Evolutionary conservation across 1,140 invertebrate species (phyloP).

Genomic region (Sogatella furcifera): DNA sequence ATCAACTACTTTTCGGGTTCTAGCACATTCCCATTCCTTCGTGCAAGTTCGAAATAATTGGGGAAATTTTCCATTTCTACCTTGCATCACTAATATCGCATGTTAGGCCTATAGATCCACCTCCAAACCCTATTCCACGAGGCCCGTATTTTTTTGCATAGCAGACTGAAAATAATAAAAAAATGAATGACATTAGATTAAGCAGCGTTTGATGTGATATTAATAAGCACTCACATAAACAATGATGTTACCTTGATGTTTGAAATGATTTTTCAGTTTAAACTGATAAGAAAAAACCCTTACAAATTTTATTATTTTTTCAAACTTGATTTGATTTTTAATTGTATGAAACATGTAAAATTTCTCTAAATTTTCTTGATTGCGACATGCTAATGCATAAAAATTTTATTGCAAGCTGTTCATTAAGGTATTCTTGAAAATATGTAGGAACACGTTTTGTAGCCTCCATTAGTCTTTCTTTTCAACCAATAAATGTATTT

Average conservation of each 20-base stretch:
- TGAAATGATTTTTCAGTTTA: too few species aligned
- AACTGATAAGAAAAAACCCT: too few species aligned
- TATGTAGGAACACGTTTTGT: too few species aligned
- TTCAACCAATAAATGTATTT: too few species aligned
- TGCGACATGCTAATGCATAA: too few species aligned
- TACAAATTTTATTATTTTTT: too few species aligned
- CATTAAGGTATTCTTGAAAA: too few species aligned
- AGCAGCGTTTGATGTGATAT: neutral
- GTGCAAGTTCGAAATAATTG: neutral
- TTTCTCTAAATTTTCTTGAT: too few species aligned
- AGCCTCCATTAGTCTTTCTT: too few species aligned
- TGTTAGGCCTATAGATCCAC: slow-evolving; percentile 56
- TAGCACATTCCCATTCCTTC: neutral
- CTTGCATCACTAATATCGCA: slow-evolving; percentile 56
- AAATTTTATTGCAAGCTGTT: too few species aligned
- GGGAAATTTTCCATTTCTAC: slow-evolving; percentile 25
- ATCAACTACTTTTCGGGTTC: neutral
- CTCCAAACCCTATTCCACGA: slow-evolving; percentile 81
- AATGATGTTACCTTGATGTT: slow-evolving; percentile 27
- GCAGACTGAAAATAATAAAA: slow-evolving; percentile 46
- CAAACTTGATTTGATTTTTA: too few species aligned
- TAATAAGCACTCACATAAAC: slow-evolving; percentile 22
- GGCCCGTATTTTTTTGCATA: slow-evolving; percentile 75
- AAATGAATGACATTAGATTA: neutral
- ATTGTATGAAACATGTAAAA: too few species aligned